Base-by-base conservation (phyloP, 1,140 invertebrate species). In the Aphelinus certus region DNA sequence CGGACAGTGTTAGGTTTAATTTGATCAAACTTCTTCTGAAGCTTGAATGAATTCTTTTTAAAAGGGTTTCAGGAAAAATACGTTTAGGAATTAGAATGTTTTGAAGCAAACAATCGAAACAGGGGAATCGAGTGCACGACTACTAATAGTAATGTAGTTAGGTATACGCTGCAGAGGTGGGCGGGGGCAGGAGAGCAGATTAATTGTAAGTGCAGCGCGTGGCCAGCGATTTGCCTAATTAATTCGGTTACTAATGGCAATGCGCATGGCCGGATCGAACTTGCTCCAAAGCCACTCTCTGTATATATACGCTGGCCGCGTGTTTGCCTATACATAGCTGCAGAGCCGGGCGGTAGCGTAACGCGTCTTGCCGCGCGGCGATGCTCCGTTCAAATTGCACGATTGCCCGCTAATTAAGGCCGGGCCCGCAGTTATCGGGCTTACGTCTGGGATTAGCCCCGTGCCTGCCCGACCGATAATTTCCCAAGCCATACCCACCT, bases 201-300 rank as follows among this genome's bases (percentile, higher is more conserved):
- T 84, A 84, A 84, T 84, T 84, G 81, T 83, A 84, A 84, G 81
- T 83, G 81, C 81, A 80, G 79, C 77, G 81, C 77, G 79, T 79
- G 80, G 80, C 81, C 82, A 84, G 79, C 85, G 84, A 87, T 86
- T 86, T 85, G 84, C 83, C 83, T 86, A 87, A 87, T 87, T 86
- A 87, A 87, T 87, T 87, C 84, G 84, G 82, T 87, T 87, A 87
- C 82, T 85, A 86, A 87, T 87, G 84, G 83, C 73, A 73, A 77
- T 79, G 26, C 78, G 75, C 61, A 75, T 67, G 58, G 2, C 7
- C 64, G 66, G 56, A 78, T 77, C 78, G 80, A 79, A 77, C 79
- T 71, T 76, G 77, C 68, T 2, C 62, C 46, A 47, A 26, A 42
- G 1, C n/a, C 63, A 42, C 48, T 48, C 42, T 26, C 26, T 26